Percentiles rank a stretch among this genome's conserved stretches.
Evolutionary conservation across 2,797 vertebrate genomes (phyloP).

Genomic region (Neosilurus mollespiculum): DNA sequence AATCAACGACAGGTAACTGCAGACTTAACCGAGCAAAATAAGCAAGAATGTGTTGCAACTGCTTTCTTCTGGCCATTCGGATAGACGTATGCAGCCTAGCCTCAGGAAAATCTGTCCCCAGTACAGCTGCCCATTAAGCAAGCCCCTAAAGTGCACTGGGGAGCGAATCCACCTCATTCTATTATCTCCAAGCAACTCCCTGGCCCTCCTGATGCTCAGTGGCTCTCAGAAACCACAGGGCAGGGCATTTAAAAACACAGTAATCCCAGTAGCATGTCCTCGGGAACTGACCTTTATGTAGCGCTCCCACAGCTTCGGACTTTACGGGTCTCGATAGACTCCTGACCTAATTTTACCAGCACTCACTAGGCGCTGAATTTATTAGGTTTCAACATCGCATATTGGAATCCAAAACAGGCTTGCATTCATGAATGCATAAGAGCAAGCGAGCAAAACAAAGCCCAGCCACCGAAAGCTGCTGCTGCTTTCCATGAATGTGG

Average conservation of each 20-base stretch:
- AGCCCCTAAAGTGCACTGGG: not conserved
- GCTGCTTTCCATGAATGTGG: not conserved
- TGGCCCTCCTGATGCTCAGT: not conserved
- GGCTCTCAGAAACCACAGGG: not conserved
- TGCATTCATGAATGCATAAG: not conserved
- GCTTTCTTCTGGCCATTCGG: not conserved
- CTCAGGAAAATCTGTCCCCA: not conserved
- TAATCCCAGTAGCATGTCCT: not conserved
- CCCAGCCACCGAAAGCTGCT: not conserved
- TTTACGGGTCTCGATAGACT: constrained; percentile 4
- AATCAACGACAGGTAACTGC: not conserved
- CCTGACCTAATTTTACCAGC: constrained; percentile 9
- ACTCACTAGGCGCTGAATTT: not conserved
- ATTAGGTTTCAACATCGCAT: not conserved
- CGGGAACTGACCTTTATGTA: constrained; percentile 5
- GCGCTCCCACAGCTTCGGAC: constrained; percentile 15
- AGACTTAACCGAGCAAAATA: not conserved
- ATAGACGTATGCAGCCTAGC: no score
- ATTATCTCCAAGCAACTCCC: not conserved
- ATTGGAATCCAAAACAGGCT: not conserved
- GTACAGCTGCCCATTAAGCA: not conserved
- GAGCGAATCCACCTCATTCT: not conserved
- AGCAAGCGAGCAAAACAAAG: not conserved
- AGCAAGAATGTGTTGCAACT: not conserved
- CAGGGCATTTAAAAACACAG: not conserved